A percentile compares a stretch with the other conserved stretches of the same genome.
Evolutionary conservation across 2,113 vertebrate species (phyloP).

Genomic region (Daphoenositta chrysoptera): DNA sequence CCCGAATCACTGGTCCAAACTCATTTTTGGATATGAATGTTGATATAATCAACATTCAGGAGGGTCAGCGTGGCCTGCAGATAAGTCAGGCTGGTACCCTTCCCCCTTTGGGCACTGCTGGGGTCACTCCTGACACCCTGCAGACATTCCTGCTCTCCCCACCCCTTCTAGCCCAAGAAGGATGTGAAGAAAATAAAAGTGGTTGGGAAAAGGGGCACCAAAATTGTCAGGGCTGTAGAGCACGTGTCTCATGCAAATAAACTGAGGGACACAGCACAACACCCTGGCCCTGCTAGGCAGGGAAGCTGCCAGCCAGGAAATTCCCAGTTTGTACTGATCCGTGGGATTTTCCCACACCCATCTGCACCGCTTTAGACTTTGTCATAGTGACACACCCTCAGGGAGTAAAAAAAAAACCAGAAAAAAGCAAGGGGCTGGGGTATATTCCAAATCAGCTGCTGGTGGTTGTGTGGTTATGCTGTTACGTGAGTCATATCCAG

Average conservation of each 20-base stretch:
- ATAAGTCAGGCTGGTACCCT: not conserved
- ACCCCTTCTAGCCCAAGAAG: not conserved
- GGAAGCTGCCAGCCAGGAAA: not conserved
- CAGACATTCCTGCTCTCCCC: not conserved
- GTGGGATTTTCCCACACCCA: not conserved
- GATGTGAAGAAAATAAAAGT: not conserved
- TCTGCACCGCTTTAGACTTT: not conserved
- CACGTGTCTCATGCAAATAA: accelerated
- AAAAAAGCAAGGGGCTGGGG: not conserved
- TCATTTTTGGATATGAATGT: not conserved
- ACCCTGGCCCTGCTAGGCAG: not conserved
- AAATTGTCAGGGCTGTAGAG: not conserved
- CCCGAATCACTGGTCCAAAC: not conserved
- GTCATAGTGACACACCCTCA: not conserved
- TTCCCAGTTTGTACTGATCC: not conserved
- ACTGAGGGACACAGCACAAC: not conserved
- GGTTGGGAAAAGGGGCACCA: not conserved
- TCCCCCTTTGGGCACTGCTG: too few relatives aligned
- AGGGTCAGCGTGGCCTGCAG: not conserved
- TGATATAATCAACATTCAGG: not conserved
- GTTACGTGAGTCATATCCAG: not conserved
- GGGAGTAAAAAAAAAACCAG: not conserved
- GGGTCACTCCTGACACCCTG: not conserved
- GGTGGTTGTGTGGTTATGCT: not conserved
- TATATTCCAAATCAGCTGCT: not conserved